Evolutionary conservation across 2,888 invertebrate genomes (phyloP).

Genomic region (Hirtodrosophila histrioides): DNA sequence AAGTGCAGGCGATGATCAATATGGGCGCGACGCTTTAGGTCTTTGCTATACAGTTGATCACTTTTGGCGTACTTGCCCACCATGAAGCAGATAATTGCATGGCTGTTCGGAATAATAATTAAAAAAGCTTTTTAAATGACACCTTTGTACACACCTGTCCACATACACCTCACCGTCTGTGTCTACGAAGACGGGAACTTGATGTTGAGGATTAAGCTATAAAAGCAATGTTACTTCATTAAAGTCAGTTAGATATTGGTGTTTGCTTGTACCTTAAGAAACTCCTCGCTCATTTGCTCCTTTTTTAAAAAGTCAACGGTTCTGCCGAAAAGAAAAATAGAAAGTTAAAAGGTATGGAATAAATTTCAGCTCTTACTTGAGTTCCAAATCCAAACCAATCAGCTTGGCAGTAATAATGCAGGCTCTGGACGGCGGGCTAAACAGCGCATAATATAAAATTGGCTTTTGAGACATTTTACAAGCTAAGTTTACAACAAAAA

Average conservation of each 20-base stretch:
- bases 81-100: conserved; percentile 85
- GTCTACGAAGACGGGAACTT: conserved; percentile 86
- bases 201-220: conserved; percentile 86
- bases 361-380: conserved; percentile 69
- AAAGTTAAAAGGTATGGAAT: neutral
- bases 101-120: conserved; percentile 74
- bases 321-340: conserved; percentile 73
- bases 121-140: neutral
- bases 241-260: neutral
- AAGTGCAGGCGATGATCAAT: conserved; percentile 86
- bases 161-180: conserved; percentile 85
- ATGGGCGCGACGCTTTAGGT: conserved; percentile 85
- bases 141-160: conserved; percentile 83
- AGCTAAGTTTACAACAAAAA: neutral
- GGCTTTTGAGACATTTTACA: conserved; percentile 69
- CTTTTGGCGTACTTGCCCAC: conserved; percentile 85
- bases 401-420: conserved; percentile 85
- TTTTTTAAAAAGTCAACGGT: conserved; percentile 82
- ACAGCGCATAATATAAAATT: conserved; percentile 82
- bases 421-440: conserved; percentile 85
- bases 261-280: conserved; percentile 79
- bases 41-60: conserved; percentile 86
- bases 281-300: conserved; percentile 84
- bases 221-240: neutral
- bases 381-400: conserved; percentile 84